Evolutionary conservation across 2,888 invertebrate genomes (phyloP).

Genomic region (Mythimna pallens): DNA sequence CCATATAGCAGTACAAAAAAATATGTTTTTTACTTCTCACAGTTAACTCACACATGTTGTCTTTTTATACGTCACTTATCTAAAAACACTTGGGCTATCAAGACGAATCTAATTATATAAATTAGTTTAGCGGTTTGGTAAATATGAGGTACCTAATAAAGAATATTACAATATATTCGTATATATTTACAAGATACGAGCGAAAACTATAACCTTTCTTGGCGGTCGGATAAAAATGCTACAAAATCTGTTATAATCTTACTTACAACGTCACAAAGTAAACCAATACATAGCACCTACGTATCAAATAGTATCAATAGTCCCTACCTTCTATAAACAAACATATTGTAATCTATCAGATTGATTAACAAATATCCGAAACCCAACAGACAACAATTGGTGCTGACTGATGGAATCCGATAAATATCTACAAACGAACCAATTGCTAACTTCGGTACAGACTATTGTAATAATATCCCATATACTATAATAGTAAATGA

Average conservation of each 20-base stretch:
- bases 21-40: too few relatives aligned
- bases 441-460: slow-evolving; percentile 5
- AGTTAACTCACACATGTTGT: too few relatives aligned
- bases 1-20: too few relatives aligned
- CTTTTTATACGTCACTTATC: too few relatives aligned
- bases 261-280: background rate
- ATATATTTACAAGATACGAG: too few relatives aligned
- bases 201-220: too few relatives aligned
- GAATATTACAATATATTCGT: too few relatives aligned
- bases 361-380: slow-evolving; percentile 38
- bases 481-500: slow-evolving; percentile 9
- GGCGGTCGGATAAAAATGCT: too few relatives aligned
- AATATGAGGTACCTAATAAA: too few relatives aligned
- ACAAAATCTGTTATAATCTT: background rate
- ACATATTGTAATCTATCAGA: slow-evolving; percentile 27
- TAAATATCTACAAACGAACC: slow-evolving; percentile 33
- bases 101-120: too few relatives aligned
- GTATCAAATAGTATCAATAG: background rate
- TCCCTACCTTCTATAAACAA: background rate
- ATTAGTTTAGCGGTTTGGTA: too few relatives aligned
- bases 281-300: background rate
- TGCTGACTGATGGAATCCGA: slow-evolving; percentile 33
- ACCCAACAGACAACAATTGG: slow-evolving; percentile 14
- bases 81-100: too few relatives aligned
- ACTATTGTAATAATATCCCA: slow-evolving; percentile 5